A percentile compares a stretch with the other conserved stretches of the same genome.
phyloP scores from a whole-genome alignment of 2,797 vertebrate species.

The Uromys caudimaculatus region DNA sequence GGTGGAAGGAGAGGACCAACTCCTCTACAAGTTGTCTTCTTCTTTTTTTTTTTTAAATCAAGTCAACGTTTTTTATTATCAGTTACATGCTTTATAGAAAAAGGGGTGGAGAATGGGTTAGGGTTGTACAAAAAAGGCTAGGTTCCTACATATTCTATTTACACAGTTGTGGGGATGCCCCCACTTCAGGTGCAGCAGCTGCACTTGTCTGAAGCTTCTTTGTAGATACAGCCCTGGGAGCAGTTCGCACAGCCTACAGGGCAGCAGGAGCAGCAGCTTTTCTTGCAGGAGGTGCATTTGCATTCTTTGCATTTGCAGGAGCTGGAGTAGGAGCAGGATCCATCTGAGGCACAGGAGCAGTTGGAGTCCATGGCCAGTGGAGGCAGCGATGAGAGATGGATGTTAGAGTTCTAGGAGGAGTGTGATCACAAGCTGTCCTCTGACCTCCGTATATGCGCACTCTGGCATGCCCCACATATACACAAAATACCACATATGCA shows the following conservation, averaged over 20 bases:
- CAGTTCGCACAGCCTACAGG: slow-evolving; percentile 92
- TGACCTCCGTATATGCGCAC: background rate
- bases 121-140: background rate
- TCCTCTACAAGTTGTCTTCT: background rate
- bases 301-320: slow-evolving; percentile 93
- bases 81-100: slow-evolving; percentile 47
- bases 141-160: slow-evolving; percentile 74
- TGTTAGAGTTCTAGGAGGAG: fast-evolving
- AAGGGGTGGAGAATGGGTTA: slow-evolving; percentile 2
- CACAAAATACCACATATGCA: background rate
- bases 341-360: slow-evolving; percentile 90
- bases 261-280: slow-evolving; percentile 92
- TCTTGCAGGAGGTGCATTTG: slow-evolving; percentile 91
- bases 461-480: background rate
- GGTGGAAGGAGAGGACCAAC: background rate
- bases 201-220: slow-evolving; percentile 88
- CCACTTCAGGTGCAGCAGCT: slow-evolving; percentile 88
- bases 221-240: slow-evolving; percentile 94
- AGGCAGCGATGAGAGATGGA: fast-evolving
- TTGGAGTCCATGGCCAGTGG: slow-evolving; percentile 88
- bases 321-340: slow-evolving; percentile 89
- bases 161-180: slow-evolving; percentile 59
- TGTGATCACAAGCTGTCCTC: background rate
- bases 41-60: background rate
- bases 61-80: slow-evolving; percentile 64